Evolutionary conservation across 2,888 invertebrate species (phyloP).

Genomic region (Eudiplozoon nipponicum): DNA sequence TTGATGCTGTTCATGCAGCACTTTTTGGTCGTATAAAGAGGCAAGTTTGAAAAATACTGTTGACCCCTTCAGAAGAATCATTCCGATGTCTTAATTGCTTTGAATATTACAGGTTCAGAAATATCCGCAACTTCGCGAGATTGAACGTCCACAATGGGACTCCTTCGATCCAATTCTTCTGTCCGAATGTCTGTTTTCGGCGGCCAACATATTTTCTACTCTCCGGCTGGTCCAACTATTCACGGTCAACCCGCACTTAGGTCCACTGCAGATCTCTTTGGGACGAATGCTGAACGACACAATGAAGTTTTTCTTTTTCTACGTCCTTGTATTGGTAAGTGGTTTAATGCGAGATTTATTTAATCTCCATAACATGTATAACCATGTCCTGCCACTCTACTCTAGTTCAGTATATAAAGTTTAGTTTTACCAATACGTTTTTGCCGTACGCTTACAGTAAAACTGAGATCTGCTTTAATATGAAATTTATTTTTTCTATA

Average conservation of each 20-base stretch:
- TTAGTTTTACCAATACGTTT: too few species aligned
- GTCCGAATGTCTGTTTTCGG: neutral
- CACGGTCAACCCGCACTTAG: slow-evolving; percentile 2
- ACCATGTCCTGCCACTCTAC: too few species aligned
- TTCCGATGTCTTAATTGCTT: neutral
- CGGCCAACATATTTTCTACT: slow-evolving; percentile 3
- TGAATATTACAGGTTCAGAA: slow-evolving; percentile 10
- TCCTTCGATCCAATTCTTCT: neutral
- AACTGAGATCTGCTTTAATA: too few species aligned
- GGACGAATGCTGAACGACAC: slow-evolving; percentile 3
- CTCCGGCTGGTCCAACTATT: neutral
- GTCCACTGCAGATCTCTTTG: neutral
- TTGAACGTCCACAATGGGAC: neutral
- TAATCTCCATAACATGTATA: too few species aligned
- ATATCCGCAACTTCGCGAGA: neutral
- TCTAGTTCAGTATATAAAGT: too few species aligned
- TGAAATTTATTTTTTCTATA: too few species aligned
- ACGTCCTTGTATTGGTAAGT: neutral
- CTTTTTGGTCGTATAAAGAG: too few species aligned
- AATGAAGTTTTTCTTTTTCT: neutral
- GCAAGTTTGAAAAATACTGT: too few species aligned
- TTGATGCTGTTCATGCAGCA: too few species aligned
- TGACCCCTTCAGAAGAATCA: too few species aligned
- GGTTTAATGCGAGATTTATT: too few species aligned
- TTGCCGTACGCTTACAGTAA: too few species aligned